Percentiles rank a stretch among this genome's conserved stretches.
phyloP scores from a whole-genome alignment of 2,888 invertebrate genomes.

The Ectobius pallidus region DNA sequence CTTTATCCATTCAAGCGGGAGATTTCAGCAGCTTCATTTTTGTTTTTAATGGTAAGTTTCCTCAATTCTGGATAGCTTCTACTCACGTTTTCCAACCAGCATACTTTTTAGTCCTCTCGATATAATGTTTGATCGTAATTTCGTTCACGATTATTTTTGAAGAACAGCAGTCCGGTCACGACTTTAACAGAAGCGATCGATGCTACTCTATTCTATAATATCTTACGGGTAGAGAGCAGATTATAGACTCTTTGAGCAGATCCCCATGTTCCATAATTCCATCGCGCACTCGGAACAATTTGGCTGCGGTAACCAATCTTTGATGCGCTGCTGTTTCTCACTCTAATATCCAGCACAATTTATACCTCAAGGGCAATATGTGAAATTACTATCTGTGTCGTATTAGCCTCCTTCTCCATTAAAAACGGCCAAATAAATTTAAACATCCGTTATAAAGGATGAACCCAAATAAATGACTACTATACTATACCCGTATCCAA shows the following conservation, averaged over 20 bases:
- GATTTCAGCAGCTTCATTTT: too few species aligned
- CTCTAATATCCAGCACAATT: neutral
- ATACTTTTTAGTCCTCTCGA: neutral
- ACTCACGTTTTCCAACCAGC: neutral
- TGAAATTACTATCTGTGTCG: neutral
- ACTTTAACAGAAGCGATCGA: conserved; percentile 22
- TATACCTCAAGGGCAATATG: neutral
- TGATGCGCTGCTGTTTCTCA: conserved; percentile 4
- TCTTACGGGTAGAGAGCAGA: conserved; percentile 9
- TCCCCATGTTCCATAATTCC: neutral
- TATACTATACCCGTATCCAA: too few species aligned
- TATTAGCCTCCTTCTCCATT: neutral
- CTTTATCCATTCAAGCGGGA: too few species aligned
- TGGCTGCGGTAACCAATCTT: conserved; percentile 19
- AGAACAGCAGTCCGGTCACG: conserved; percentile 26
- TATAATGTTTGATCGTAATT: conserved; percentile 16
- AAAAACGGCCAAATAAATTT: neutral
- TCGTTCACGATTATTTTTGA: conserved; percentile 20
- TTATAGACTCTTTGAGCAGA: conserved; percentile 17
- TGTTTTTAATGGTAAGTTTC: neutral
- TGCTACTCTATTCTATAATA: neutral
- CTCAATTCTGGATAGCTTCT: neutral
- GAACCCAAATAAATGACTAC: too few species aligned
- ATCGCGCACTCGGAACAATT: conserved; percentile 4
- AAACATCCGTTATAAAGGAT: too few species aligned